A percentile compares a stretch with the other conserved stretches of the same genome.
Conservation (phyloP, 2,113 vertebrate genomes). For the Condylura cristata region DNA sequence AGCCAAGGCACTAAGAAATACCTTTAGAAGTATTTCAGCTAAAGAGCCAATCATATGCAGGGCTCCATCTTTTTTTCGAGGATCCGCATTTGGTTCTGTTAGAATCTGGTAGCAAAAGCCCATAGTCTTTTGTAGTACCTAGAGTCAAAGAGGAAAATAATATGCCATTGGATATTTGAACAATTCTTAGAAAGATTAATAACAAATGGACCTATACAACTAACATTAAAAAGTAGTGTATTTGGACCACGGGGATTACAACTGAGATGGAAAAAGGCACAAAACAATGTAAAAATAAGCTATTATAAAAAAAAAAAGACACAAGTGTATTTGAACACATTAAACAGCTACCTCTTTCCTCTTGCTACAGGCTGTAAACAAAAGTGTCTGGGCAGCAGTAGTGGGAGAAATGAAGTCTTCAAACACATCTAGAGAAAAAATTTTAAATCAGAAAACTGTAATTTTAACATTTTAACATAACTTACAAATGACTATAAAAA, state of each 20-base stretch:
- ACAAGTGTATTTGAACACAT: not conserved
- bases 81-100: conserved; percentile 94
- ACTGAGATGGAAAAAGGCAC: too few relatives aligned
- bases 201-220: not conserved
- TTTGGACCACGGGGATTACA: too few relatives aligned
- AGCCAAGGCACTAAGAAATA: conserved; percentile 74
- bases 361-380: conserved; percentile 99
- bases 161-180: not conserved
- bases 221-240: not conserved
- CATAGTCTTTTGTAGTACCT: conserved; percentile 99
- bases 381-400: conserved; percentile 97
- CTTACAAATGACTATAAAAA: not conserved
- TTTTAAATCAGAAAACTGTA: conserved; percentile 82
- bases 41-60: conserved; percentile 99
- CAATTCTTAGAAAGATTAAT: not conserved
- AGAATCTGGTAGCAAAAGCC: conserved; percentile 99
- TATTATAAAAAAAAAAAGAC: too few relatives aligned
- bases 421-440: conserved; percentile 93
- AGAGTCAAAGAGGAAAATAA: conserved; percentile 39
- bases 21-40: conserved; percentile 98
- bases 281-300: too few relatives aligned
- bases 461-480: conserved; percentile 26
- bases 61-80: conserved; percentile 98
- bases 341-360: conserved; percentile 94
- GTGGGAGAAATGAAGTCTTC: conserved; percentile 99